A percentile compares a stretch with the other conserved stretches of the same genome.
These are phyloP conservation scores for Odobenus rosmarus DNA, from an alignment of 2,113 vertebrate genomes.

Conservation along the genomic window DNA sequence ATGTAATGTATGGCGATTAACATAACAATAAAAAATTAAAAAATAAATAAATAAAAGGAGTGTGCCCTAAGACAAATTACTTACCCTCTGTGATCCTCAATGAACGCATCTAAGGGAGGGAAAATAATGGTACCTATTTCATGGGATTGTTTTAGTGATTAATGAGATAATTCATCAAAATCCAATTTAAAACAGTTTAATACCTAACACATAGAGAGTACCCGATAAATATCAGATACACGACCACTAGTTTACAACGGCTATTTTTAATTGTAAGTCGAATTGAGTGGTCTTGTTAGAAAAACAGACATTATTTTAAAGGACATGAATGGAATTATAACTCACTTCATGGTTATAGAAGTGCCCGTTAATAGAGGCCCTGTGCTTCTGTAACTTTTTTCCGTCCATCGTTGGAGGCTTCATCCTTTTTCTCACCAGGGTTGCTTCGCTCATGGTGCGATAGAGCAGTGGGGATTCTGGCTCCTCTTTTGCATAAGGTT, in stretches of 20 bases:
- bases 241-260: background rate
- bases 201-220: background rate
- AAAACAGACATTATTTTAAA: background rate
- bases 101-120: background rate
- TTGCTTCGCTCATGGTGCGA: constrained; percentile 87
- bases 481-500: constrained; percentile 72
- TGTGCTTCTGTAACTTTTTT: constrained; percentile 84
- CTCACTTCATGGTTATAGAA: constrained; percentile 95
- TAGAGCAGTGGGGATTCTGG: constrained; percentile 87
- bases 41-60: background rate
- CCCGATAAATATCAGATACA: background rate
- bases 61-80: background rate
- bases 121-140: background rate
- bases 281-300: background rate
- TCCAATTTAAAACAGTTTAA: background rate
- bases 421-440: constrained; percentile 86
- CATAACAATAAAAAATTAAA: too few relatives aligned
- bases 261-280: background rate
- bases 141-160: background rate
- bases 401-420: constrained; percentile 79
- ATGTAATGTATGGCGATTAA: too few relatives aligned
- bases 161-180: constrained; percentile 13
- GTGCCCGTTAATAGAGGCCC: constrained; percentile 96
- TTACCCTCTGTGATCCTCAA: background rate
- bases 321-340: background rate